These are phyloP conservation scores for Macrobrachium rosenbergii DNA, from an alignment of 1,140 invertebrate genomes.

Conservation along the genomic window DNA sequence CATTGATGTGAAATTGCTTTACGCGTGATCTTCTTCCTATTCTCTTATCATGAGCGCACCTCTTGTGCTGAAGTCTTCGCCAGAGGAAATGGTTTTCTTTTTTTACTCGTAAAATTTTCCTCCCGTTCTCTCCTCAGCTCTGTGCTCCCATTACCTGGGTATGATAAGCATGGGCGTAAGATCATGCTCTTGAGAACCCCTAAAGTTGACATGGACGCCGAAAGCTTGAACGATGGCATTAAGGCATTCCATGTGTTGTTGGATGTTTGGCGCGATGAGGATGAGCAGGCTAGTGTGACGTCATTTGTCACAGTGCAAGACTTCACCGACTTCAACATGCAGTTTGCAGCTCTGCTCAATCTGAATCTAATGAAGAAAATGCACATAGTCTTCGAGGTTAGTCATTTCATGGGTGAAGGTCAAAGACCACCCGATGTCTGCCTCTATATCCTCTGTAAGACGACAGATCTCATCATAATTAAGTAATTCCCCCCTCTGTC, in stretches of 20 bases:
- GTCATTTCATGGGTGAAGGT: conserved; percentile 2
- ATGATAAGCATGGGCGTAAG: conserved; percentile 62
- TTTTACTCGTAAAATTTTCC: neutral
- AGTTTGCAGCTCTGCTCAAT: conserved; percentile 68
- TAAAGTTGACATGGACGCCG: conserved; percentile 67
- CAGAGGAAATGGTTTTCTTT: neutral
- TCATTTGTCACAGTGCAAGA: conserved; percentile 69
- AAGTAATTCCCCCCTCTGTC: too few relatives aligned
- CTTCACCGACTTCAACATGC: conserved; percentile 67
- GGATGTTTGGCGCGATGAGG: conserved; percentile 63
- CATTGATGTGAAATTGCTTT: too few relatives aligned
- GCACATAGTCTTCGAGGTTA: conserved; percentile 77
- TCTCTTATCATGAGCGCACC: too few relatives aligned
- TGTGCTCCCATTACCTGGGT: conserved; percentile 62
- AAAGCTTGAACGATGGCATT: conserved; percentile 65
- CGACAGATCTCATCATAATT: too few relatives aligned
- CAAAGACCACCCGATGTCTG: too few relatives aligned
- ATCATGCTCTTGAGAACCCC: conserved; percentile 57
- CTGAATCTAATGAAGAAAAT: conserved; percentile 70
- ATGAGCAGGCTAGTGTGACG: conserved; percentile 68
- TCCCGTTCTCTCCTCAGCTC: conserved; percentile 36
- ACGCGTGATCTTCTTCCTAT: too few relatives aligned
- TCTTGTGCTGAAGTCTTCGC: neutral
- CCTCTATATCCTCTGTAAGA: too few relatives aligned
- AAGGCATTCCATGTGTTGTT: conserved; percentile 41